These are phyloP conservation scores for Ceratina japonica DNA, from an alignment of 1,140 invertebrate species.

Conservation along the genomic window DNA sequence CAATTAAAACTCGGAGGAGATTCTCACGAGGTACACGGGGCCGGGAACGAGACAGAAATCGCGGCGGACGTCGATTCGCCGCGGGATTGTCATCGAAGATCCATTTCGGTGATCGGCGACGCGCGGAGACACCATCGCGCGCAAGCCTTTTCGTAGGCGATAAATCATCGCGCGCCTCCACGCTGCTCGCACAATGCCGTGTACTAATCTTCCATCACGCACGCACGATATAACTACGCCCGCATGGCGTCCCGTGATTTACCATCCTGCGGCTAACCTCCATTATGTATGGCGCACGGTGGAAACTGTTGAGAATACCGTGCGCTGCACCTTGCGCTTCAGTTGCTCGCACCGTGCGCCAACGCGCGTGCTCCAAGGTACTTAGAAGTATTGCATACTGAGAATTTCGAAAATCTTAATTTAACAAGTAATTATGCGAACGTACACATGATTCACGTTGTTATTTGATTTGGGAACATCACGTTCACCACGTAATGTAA, in stretches of 20 bases:
- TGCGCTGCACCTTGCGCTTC: slow-evolving; percentile 73
- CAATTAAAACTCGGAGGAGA: not conserved
- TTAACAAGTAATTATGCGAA: too few relatives aligned
- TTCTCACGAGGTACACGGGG: not conserved
- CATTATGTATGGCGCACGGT: slow-evolving; percentile 77
- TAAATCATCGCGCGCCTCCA: slow-evolving; percentile 77
- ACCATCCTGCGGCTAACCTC: slow-evolving; percentile 79
- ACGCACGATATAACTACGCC: slow-evolving; percentile 78
- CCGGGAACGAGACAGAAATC: not conserved
- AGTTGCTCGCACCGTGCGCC: slow-evolving; percentile 24
- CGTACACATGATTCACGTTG: too few relatives aligned
- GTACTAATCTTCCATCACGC: slow-evolving; percentile 78
- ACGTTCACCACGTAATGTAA: too few relatives aligned
- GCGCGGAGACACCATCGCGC: slow-evolving; percentile 50
- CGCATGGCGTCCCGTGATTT: slow-evolving; percentile 79
- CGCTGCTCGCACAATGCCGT: slow-evolving; percentile 76
- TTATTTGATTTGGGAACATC: too few relatives aligned
- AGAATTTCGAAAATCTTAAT: too few relatives aligned
- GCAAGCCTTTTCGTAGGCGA: slow-evolving; percentile 72
- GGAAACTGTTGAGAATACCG: slow-evolving; percentile 76
- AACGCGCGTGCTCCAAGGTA: too few relatives aligned
- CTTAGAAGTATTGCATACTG: too few relatives aligned
- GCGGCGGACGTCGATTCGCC: not conserved
- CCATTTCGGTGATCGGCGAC: slow-evolving; percentile 46
- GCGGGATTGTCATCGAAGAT: slow-evolving; percentile 52